Base-by-base conservation (phyloP, 2,888 invertebrate species). In the Sipha maydis region DNA sequence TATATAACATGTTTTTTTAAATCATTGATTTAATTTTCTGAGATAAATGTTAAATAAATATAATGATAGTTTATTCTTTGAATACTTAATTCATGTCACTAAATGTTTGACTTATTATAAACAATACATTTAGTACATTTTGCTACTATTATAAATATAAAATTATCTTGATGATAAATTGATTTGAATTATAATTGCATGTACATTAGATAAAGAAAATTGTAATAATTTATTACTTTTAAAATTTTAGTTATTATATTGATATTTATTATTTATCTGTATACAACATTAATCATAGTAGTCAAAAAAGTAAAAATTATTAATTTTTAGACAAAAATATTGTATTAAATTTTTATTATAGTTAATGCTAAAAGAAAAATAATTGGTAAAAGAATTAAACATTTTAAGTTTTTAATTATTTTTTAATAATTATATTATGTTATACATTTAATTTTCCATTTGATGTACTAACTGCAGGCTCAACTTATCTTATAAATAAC, bases 221-320 rank as follows among this genome's bases (percentile, higher is more conserved):
- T 38, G 38, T 75, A 71, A 79, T 61, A 54, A 25, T 79, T 56
- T 21, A 48, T 48, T 14, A 48, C 28, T 79, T 17, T 75, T 67
- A 41, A 28, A 67, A 38, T 67, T n/a, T 61, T 67, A 80, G 17
- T 67, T 61, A 19, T 41, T 28, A 41, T 41, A 38, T 61, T 80
- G 67, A 80, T 67, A 56, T 31, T 56, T 31, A 56, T 78, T 78
- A 76, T 31, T 78, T 31, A 56, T 56, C 3, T 56, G 54, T 67
- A 19, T 67, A 80, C 9, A 28, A 7, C n/a, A 38, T 67, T 17
- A 38, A 79, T 14, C 25, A 7, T 79, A 38, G 31, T 80, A n/a
- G 67, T 67, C 31, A 71, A 48, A 83, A 31, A 83, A 75, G 9
- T 83, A 75, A 19, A 75, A 61, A 75, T 75, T 75, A 83, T 56